These are phyloP conservation scores for Nemotelus pantherinus DNA, from an alignment of 2,888 invertebrate genomes.

Conservation along the genomic window DNA sequence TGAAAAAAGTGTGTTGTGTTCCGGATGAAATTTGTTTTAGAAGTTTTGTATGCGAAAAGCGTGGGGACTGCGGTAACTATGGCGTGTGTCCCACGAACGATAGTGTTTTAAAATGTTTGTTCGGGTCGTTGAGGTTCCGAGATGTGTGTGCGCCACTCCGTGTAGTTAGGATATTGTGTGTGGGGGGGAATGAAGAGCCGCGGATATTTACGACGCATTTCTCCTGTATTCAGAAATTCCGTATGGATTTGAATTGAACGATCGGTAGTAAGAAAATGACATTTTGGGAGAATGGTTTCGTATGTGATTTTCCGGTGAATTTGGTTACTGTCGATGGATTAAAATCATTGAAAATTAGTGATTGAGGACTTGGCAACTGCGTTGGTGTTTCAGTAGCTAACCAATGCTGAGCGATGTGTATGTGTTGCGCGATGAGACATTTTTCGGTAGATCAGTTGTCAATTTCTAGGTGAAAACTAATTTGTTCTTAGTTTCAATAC, in stretches of 20 bases:
- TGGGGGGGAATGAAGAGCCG: neutral
- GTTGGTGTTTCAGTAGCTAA: too few species aligned
- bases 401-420: too few species aligned
- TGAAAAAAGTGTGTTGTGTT: neutral
- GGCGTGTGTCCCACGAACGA: slow-evolving; percentile 22
- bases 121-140: neutral
- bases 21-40: slow-evolving; percentile 4
- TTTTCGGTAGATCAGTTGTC: too few species aligned
- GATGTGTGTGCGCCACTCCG: slow-evolving; percentile 19
- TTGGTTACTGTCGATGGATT: too few species aligned
- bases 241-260: neutral
- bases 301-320: too few species aligned
- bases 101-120: slow-evolving; percentile 8
- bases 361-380: too few species aligned
- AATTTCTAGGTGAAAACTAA: too few species aligned
- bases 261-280: neutral
- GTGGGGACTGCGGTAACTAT: slow-evolving; percentile 2
- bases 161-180: slow-evolving; percentile 5
- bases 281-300: too few species aligned
- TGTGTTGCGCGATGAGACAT: too few species aligned
- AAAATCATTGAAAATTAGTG: too few species aligned
- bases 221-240: neutral
- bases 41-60: neutral
- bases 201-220: slow-evolving; percentile 29
- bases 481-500: too few species aligned